Evolutionary conservation across 2,113 vertebrate species (phyloP).

Genomic region (Gorsachius goisagi): DNA sequence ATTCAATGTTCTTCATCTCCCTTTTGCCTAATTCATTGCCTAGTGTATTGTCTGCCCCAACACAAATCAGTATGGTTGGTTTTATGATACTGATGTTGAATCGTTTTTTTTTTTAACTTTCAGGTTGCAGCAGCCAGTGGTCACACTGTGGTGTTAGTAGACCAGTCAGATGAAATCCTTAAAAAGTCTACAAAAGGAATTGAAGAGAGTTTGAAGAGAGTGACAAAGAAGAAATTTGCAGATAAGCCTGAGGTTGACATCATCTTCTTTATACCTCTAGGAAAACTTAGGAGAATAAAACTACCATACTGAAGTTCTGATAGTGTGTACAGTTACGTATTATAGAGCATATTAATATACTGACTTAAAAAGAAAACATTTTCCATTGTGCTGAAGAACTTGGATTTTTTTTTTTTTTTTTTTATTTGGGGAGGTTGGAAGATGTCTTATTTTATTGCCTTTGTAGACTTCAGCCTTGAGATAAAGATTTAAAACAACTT

Average conservation of each 20-base stretch:
- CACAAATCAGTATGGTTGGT: not conserved
- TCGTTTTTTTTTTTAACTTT: not conserved
- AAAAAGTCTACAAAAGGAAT: slow-evolving; percentile 87
- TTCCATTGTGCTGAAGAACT: not conserved
- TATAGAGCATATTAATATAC: not conserved
- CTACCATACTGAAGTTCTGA: not conserved
- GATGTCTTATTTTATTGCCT: not conserved
- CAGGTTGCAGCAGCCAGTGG: slow-evolving; percentile 92
- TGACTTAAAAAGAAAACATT: not conserved
- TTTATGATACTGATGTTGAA: not conserved
- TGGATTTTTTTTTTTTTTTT: not conserved
- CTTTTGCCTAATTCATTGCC: not conserved
- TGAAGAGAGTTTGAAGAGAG: slow-evolving; percentile 86
- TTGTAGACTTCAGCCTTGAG: not conserved
- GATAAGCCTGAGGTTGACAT: slow-evolving; percentile 88
- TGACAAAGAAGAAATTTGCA: slow-evolving; percentile 94
- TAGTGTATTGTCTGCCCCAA: not conserved
- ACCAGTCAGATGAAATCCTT: slow-evolving; percentile 90
- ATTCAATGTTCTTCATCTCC: not conserved
- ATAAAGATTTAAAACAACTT: not conserved
- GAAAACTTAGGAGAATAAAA: not conserved
- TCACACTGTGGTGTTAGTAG: slow-evolving; percentile 91
- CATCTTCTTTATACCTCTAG: not conserved
- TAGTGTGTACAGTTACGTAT: not conserved
- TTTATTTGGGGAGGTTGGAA: not conserved